These are phyloP conservation scores for Eulithis testata DNA, from an alignment of 2,888 invertebrate genomes.

Conservation along the genomic window DNA sequence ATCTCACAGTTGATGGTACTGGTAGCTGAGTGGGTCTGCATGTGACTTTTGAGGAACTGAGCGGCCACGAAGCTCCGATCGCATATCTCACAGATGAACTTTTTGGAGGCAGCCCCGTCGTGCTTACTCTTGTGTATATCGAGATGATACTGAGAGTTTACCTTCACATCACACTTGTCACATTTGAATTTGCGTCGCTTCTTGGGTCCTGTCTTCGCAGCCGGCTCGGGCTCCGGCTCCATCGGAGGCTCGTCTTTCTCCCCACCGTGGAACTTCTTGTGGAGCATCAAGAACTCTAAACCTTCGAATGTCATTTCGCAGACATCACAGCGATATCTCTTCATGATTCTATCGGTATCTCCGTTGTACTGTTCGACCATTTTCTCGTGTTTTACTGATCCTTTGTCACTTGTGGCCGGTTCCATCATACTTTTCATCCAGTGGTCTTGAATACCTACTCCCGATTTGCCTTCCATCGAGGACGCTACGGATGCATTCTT, in stretches of 20 bases:
- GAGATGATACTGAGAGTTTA: slow-evolving; percentile 78
- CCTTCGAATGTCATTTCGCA: slow-evolving; percentile 78
- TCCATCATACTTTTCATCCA: slow-evolving; percentile 83
- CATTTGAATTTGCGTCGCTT: slow-evolving; percentile 77
- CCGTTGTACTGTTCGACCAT: slow-evolving; percentile 75
- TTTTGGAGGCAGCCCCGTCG: slow-evolving; percentile 72
- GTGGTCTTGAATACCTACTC: slow-evolving; percentile 73
- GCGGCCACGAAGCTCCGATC: slow-evolving; percentile 79
- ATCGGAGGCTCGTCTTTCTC: slow-evolving; percentile 71
- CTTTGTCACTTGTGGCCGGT: slow-evolving; percentile 74
- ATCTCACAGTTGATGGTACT: slow-evolving; percentile 80
- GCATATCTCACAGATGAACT: slow-evolving; percentile 75
- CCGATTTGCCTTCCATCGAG: slow-evolving; percentile 77
- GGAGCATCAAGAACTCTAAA: slow-evolving; percentile 74
- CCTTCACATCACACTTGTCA: slow-evolving; percentile 79
- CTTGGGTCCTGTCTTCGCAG: slow-evolving; percentile 66
- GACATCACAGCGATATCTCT: slow-evolving; percentile 74
- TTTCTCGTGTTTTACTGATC: slow-evolving; percentile 77
- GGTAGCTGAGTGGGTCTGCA: slow-evolving; percentile 75
- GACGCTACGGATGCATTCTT: slow-evolving; percentile 62
- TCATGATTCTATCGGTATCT: slow-evolving; percentile 69
- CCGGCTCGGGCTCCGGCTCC: slow-evolving; percentile 58
- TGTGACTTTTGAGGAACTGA: slow-evolving; percentile 78
- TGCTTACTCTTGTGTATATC: slow-evolving; percentile 80
- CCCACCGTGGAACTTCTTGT: slow-evolving; percentile 78